These are phyloP conservation scores for Papilio helenus DNA, from an alignment of 1,140 invertebrate genomes.

Conservation along the genomic window DNA sequence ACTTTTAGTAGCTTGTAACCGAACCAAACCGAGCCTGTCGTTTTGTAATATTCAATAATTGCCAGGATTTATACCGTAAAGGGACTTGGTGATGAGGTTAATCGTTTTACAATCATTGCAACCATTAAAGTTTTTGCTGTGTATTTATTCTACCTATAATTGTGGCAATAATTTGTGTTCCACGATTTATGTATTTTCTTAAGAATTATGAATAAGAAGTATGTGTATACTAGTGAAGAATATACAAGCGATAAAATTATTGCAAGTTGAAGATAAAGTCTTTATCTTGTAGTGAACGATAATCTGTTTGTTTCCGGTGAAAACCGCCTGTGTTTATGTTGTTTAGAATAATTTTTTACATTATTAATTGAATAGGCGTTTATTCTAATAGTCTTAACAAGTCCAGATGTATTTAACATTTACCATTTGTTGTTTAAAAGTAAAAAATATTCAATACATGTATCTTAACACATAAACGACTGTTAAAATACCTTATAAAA, in stretches of 20 bases:
- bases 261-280: not conserved
- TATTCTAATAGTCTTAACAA: no score
- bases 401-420: not conserved
- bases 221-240: not conserved
- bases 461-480: constrained; percentile 14
- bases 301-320: not conserved
- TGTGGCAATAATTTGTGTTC: not conserved
- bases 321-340: not conserved
- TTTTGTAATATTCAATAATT: constrained; percentile 18
- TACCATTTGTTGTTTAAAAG: not conserved
- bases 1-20: constrained; percentile 43
- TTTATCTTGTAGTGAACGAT: not conserved
- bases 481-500: constrained; percentile 14
- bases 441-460: not conserved
- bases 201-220: not conserved
- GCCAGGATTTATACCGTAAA: constrained; percentile 1
- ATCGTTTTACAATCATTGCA: constrained; percentile 10
- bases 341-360: not conserved
- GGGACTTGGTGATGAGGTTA: not conserved
- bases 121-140: not conserved
- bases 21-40: not conserved
- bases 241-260: not conserved
- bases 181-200: not conserved
- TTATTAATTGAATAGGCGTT: not conserved
- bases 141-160: not conserved